phyloP scores from a whole-genome alignment of 2,113 vertebrate genomes.

The Hipposideros armiger region DNA sequence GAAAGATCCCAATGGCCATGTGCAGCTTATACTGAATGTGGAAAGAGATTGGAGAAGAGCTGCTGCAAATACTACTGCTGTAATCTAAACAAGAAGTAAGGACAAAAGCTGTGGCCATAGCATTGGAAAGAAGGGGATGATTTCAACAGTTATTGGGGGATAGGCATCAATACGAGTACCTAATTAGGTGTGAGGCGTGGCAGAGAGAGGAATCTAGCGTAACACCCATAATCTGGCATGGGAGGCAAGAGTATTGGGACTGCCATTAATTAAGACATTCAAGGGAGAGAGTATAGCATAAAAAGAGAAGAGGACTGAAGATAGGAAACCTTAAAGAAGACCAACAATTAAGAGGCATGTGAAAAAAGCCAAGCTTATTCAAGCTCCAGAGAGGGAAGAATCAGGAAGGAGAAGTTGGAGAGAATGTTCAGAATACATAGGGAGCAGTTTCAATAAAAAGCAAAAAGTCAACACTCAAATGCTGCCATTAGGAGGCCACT shows the following conservation, averaged over 20 bases:
- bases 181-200: background rate
- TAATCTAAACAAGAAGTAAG: constrained; percentile 36
- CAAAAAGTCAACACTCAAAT: background rate
- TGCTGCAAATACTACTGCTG: background rate
- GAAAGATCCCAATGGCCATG: background rate
- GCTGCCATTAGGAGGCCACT: background rate
- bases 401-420: background rate
- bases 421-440: background rate
- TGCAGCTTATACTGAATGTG: background rate
- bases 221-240: background rate
- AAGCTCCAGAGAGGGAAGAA: background rate
- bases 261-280: background rate
- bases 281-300: background rate
- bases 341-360: background rate
- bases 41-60: background rate
- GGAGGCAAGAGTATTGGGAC: background rate
- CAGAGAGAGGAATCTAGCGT: background rate
- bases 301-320: background rate
- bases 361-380: background rate
- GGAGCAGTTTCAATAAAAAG: background rate
- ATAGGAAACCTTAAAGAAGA: background rate
- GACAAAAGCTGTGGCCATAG: background rate
- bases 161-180: background rate
- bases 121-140: background rate
- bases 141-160: background rate